A percentile compares a stretch with the other conserved stretches of the same genome.
phyloP scores from a whole-genome alignment of 2,797 vertebrate species.

The Discoglossus pictus region DNA sequence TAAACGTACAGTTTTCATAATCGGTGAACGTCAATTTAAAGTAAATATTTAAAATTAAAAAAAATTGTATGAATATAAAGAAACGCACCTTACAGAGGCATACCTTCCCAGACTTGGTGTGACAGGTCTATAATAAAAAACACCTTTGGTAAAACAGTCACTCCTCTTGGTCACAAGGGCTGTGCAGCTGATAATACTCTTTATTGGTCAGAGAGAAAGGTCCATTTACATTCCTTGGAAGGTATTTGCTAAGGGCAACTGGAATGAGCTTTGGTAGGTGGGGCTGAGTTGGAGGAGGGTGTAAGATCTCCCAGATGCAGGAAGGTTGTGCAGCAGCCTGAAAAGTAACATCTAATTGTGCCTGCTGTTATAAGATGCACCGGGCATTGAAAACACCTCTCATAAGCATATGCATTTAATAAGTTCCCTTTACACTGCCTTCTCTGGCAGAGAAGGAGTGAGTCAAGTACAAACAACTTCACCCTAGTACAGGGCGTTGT shows the following conservation, averaged over 20 bases:
- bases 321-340: slow-evolving; percentile 30
- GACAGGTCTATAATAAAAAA: slow-evolving; percentile 57
- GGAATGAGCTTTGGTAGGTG: slow-evolving; percentile 64
- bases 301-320: slow-evolving; percentile 53
- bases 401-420: slow-evolving; percentile 36
- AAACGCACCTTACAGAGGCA: slow-evolving; percentile 55
- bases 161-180: slow-evolving; percentile 63
- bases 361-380: too few species aligned
- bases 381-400: slow-evolving; percentile 44
- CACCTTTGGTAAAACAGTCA: slow-evolving; percentile 62
- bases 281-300: slow-evolving; percentile 58
- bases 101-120: slow-evolving; percentile 66
- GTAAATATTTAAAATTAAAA: neutral
- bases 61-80: neutral
- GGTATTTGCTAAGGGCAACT: slow-evolving; percentile 74
- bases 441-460: slow-evolving; percentile 55
- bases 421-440: slow-evolving; percentile 55
- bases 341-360: too few species aligned
- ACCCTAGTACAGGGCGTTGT: slow-evolving; percentile 63
- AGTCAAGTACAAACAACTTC: slow-evolving; percentile 63
- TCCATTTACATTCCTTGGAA: slow-evolving; percentile 72
- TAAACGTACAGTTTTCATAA: too few species aligned
- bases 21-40: too few species aligned
- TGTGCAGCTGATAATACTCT: slow-evolving; percentile 54
- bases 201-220: slow-evolving; percentile 68